phyloP scores from a whole-genome alignment of 30 jellyfish, hydroid and myxozoan genomes.

The Cassiopea xamachana region DNA sequence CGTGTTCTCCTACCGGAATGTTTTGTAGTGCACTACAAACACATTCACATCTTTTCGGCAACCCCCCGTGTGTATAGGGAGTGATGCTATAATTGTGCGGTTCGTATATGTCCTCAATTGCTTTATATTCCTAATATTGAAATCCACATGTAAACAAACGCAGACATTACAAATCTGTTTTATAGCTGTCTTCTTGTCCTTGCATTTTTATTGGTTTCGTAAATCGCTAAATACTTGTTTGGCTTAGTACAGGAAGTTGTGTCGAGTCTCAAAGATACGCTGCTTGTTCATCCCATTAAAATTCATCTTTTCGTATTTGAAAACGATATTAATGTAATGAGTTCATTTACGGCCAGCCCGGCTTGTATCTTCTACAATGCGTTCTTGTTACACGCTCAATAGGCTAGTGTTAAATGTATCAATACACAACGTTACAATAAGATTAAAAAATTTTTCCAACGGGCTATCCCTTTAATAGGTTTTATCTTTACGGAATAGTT shows the following conservation, averaged over 20 bases:
- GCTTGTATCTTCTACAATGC: too few species aligned
- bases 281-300: background rate
- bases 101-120: background rate
- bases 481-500: too few species aligned
- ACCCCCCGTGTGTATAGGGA: too few species aligned
- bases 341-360: too few species aligned
- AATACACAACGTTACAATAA: too few species aligned
- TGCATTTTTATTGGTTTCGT: background rate
- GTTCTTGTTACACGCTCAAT: too few species aligned
- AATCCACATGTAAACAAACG: background rate
- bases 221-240: background rate
- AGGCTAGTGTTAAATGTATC: too few species aligned
- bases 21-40: background rate
- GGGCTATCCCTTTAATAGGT: too few species aligned
- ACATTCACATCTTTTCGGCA: too few species aligned
- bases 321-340: background rate
- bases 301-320: background rate
- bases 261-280: background rate
- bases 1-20: too few species aligned
- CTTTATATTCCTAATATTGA: background rate
- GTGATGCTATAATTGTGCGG: background rate
- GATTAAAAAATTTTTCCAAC: too few species aligned
- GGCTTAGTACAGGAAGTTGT: background rate
- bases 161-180: background rate
- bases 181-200: background rate